These are phyloP conservation scores for Drosophila jambulina DNA, from an alignment of 1,140 invertebrate genomes.

Conservation along the genomic window DNA sequence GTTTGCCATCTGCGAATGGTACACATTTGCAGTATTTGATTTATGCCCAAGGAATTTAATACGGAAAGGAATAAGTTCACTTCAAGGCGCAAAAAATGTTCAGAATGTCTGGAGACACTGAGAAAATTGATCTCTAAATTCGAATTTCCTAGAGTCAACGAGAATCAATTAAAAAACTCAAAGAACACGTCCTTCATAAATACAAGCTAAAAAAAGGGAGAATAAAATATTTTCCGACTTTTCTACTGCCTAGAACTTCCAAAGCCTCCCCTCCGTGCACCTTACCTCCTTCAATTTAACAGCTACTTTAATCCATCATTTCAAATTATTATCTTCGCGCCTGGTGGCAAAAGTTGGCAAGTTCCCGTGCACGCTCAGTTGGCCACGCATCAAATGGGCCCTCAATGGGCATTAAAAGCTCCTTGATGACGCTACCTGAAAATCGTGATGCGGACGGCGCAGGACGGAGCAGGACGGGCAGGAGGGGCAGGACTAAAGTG, in stretches of 20 bases:
- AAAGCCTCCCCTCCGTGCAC: neutral
- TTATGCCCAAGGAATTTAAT: neutral
- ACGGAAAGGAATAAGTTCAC: neutral
- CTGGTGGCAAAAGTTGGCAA: conserved; percentile 54
- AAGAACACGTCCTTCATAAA: too few species aligned
- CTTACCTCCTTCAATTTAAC: conserved; percentile 56
- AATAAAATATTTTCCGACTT: neutral
- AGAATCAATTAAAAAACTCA: neutral
- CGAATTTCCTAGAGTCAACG: too few species aligned
- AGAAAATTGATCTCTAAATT: neutral
- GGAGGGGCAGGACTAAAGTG: conserved; percentile 12
- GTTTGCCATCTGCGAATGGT: neutral
- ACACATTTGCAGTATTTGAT: neutral
- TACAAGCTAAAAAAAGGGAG: neutral
- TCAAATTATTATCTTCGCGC: conserved; percentile 76
- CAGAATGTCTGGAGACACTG: neutral
- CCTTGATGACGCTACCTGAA: conserved; percentile 20
- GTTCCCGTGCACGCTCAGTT: conserved; percentile 60
- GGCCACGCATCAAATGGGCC: conserved; percentile 77
- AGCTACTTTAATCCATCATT: conserved; percentile 74
- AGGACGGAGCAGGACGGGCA: neutral
- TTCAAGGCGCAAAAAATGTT: neutral
- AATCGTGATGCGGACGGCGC: neutral
- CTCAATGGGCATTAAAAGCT: conserved; percentile 73
- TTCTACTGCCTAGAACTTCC: neutral